phyloP scores from a whole-genome alignment of 2,113 vertebrate genomes.

The Anolis sagrei region DNA sequence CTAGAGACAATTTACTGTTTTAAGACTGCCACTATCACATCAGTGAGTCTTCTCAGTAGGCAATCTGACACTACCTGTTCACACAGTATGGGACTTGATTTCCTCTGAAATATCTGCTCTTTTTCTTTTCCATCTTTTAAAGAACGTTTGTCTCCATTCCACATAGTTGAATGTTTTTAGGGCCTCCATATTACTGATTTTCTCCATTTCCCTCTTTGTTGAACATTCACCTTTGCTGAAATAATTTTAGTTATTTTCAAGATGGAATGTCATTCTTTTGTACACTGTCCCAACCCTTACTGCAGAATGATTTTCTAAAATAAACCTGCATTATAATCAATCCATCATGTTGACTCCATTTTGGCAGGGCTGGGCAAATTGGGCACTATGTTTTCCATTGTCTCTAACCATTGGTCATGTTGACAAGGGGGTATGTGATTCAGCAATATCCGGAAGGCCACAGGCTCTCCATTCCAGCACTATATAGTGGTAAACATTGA shows the following conservation, averaged over 20 bases:
- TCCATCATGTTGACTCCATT: neutral
- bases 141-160: neutral
- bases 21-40: slow-evolving; percentile 10
- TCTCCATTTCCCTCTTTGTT: neutral
- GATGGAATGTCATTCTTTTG: neutral
- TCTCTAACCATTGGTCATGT: neutral
- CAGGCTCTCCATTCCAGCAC: too few species aligned
- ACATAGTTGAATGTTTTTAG: neutral
- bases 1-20: slow-evolving; percentile 6
- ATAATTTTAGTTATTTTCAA: neutral
- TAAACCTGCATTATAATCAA: neutral
- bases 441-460: neutral
- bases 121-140: neutral
- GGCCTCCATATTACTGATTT: neutral
- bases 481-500: too few species aligned
- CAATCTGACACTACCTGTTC: neutral
- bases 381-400: too few species aligned
- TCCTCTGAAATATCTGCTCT: slow-evolving; percentile 1
- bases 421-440: too few species aligned
- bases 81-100: slow-evolving; percentile 15
- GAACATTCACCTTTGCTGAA: neutral
- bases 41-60: slow-evolving; percentile 10
- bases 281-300: neutral
- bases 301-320: too few species aligned
- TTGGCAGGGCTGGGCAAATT: too few species aligned